Evolutionary conservation across 2,888 invertebrate species (phyloP).

Genomic region (Polyploca ridens): DNA sequence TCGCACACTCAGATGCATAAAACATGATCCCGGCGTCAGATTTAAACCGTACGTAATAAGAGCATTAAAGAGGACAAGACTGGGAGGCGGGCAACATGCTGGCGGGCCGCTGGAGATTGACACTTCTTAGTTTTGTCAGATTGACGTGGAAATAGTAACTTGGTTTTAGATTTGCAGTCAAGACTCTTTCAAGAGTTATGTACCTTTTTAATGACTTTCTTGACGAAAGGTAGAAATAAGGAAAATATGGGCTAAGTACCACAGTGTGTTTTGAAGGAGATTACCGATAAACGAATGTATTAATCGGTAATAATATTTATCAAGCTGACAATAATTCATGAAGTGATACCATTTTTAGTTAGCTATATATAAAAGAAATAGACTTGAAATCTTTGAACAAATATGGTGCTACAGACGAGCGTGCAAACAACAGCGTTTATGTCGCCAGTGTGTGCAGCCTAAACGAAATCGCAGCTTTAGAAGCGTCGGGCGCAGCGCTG

Average conservation of each 20-base stretch:
- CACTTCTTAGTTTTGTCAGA: conserved; percentile 47
- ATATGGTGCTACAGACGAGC: conserved; percentile 31
- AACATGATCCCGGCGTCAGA: conserved; percentile 82
- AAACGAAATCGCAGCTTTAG: conserved; percentile 69
- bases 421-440: conserved; percentile 47
- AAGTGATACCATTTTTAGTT: too few species aligned
- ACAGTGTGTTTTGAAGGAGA: too few species aligned
- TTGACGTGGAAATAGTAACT: conserved; percentile 11
- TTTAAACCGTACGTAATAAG: conserved; percentile 83
- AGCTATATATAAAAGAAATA: too few species aligned
- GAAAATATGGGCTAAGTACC: too few species aligned
- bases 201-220: too few species aligned
- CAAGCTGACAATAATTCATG: too few species aligned
- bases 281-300: too few species aligned
- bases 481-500: conserved; percentile 74
- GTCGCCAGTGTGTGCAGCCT: conserved; percentile 46
- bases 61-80: conserved; percentile 71
- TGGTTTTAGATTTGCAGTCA: neutral
- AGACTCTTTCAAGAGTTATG: too few species aligned
- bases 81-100: conserved; percentile 53
- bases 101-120: conserved; percentile 44
- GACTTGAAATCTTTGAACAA: neutral
- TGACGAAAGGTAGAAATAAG: too few species aligned
- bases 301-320: too few species aligned
- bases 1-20: conserved; percentile 81